Base-by-base conservation (phyloP, 2,888 invertebrate genomes). In the Ypsolopha sequella region DNA sequence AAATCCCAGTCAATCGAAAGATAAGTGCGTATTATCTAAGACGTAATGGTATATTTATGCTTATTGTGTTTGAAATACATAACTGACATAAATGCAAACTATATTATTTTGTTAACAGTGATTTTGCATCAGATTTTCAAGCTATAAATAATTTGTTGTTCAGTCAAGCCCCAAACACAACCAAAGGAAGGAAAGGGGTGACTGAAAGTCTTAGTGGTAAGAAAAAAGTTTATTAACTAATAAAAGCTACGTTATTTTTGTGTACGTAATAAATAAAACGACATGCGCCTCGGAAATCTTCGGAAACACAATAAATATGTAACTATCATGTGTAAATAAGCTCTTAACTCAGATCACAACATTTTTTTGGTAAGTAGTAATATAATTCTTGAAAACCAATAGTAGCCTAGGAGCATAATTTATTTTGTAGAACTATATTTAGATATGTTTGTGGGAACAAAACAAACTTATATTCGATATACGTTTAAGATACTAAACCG, bases 131-230 rank as follows among this genome's bases (percentile, higher is more conserved):
- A 1, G 76, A 80, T 14, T 62, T 74, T 24, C 52, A 70, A 56
- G 68, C 73, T 38, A 60, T 85, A 14, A 75, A 61, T 55, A 69
- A 69, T 55, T 66, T 85, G 45, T 52, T 85, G 38, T 82, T 72
- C 50, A 68, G 66, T 50, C 75, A 79, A 59, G 39, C 58, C 6
- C 57, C 75, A 24, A 24, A 1, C 76, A 71, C 24, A 54, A 53
- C 0, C 61, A 63, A 7, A 54, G 46, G 39, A 64, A 34, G 58
- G 14, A 67, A 62, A 49, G 64, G 58, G 1, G 58, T 61, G 6
- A 60, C 62, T 0, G 61, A 68, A 53, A 43, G 44, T 11, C 24
- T 52, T 3, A 36, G 35, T 41, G 74, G 78, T 77, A 65, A 56
- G 35, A 33, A 6, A 36, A 7, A 24, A 46, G 50, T 34, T 41